Evolutionary conservation across 1,140 invertebrate species (phyloP), one percentile per base, ranked within the genome.

Genomic region (Meteorus sp.): DNA sequence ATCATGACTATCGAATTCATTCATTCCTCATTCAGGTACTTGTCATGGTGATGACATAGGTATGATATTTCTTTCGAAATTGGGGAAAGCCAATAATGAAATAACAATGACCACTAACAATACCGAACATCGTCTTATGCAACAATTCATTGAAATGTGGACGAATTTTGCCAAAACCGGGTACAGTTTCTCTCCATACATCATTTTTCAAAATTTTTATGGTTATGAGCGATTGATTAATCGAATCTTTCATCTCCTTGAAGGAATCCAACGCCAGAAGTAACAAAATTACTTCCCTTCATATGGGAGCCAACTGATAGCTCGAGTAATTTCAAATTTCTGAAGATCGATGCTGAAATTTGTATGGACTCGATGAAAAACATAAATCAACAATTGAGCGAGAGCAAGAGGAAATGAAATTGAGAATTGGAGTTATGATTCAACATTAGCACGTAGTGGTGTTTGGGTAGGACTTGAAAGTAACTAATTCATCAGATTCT

Each of bases 141-240:
- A 74, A 35, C 62, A 61, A 25, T 65, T 82, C 15, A 68, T 67
- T 0, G 63, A 70, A 64, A 58, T 76, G 39, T 78, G 74, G 77
- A 73, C 70, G 0, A 74, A 75, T 57, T 80, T 80, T 66, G 75
- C 75, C 1, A 77, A 71, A 63, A 67, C 66, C 52, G 74, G 72
- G 71, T 68, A 62, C 52, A 39, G 44, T 59, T 33, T 43, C 8
- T 54, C 4, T 13, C 4, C 11, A 41, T 20, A 27, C 43, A 41
- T 22, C 15, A 6, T 37, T 19, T 55, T 44, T 13, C 35, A 27
- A 25, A 7, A 27, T 20, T 45, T 13, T 20, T 13, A 44, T 15
- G 3, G 11, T 15, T 17, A 48, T 2, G 15, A 1, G 23, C 27
- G 4, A 27, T 25, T 8, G 9, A 33, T 48, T 20, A 20, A 45